Evolutionary conservation across 2,113 vertebrate genomes (phyloP), one percentile per base, ranked within the genome.

Genomic region (Sorex araneus): DNA sequence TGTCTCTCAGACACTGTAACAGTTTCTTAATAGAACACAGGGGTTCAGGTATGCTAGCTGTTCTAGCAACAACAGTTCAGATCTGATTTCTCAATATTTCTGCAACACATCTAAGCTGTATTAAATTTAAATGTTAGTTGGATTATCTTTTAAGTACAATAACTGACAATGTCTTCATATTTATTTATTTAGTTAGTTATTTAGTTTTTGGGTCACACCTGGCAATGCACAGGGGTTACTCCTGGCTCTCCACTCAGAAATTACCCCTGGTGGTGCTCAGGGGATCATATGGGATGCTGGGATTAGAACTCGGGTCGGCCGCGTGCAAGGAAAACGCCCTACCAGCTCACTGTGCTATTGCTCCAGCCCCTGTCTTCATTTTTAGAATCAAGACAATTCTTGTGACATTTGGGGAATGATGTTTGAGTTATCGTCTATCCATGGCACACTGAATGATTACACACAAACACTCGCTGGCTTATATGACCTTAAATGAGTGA

Each of bases 151-250:
- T 23, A 67, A 12, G 9, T n/a, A 73, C 8, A 71, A 5, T 50
- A 69, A 91, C 11, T n/a, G 32, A 25, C 2, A 50, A 7, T 19
- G 4, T 16, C 40, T 92, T 15, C 47, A 7, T 76, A 40, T n/a
- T 40, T 74, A 27, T 6, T 28, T 64, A 81, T 78, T 71, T 64
- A 92, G 60, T 85, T n/a, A n/a, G n/a, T n/a, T n/a, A n/a, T n/a
- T n/a, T n/a, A n/a, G n/a, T n/a, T n/a, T n/a, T n/a, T n/a, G n/a
- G n/a, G n/a, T n/a, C n/a, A n/a, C n/a, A n/a, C n/a, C n/a, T n/a
- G n/a, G n/a, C n/a, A n/a, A n/a, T n/a, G n/a, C n/a, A n/a, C n/a
- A n/a, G n/a, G n/a, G n/a, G n/a, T n/a, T n/a, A n/a, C n/a, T n/a
- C n/a, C n/a, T n/a, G n/a, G n/a, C n/a, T n/a, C n/a, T n/a, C n/a